A percentile compares a stretch with the other conserved stretches of the same genome.
Conservation (phyloP, 2,888 invertebrate species). For the Cephus spinipes region DNA sequence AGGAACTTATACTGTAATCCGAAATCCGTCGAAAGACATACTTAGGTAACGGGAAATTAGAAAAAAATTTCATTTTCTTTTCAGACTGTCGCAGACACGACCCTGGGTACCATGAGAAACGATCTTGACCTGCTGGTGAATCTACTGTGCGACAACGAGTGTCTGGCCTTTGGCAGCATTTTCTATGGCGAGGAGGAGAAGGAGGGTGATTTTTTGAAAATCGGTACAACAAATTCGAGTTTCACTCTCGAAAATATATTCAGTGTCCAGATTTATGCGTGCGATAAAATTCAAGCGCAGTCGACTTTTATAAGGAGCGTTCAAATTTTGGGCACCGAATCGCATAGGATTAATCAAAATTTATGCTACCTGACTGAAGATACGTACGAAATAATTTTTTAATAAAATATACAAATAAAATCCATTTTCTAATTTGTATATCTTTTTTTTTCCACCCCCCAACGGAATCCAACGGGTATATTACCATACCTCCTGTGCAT, state of each 20-base stretch:
- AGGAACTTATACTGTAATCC: no score
- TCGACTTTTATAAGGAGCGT: constrained; percentile 26
- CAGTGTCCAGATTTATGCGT: constrained; percentile 18
- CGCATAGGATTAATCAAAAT: constrained; percentile 16
- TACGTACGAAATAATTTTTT: background rate
- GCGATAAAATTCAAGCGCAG: constrained; percentile 10
- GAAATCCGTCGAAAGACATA: no score
- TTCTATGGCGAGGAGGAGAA: constrained; percentile 31
- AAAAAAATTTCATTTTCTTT: background rate
- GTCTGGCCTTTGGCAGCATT: constrained; percentile 36
- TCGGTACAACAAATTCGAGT: constrained; percentile 17
- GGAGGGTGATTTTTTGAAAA: constrained; percentile 22
- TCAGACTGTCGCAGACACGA: constrained; percentile 29
- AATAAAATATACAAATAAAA: background rate
- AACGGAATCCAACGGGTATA: no score
- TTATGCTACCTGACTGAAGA: constrained; percentile 22
- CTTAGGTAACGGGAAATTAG: no score
- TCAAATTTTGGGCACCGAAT: constrained; percentile 24
- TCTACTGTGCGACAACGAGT: constrained; percentile 23
- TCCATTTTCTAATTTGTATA: no score
- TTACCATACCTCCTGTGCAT: no score
- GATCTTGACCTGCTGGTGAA: constrained; percentile 36
- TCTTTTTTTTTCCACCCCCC: no score
- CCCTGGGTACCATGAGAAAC: constrained; percentile 24
- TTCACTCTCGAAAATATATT: constrained; percentile 26